phyloP scores from a whole-genome alignment of 2,797 vertebrate species.

The Silurus aristotelis region DNA sequence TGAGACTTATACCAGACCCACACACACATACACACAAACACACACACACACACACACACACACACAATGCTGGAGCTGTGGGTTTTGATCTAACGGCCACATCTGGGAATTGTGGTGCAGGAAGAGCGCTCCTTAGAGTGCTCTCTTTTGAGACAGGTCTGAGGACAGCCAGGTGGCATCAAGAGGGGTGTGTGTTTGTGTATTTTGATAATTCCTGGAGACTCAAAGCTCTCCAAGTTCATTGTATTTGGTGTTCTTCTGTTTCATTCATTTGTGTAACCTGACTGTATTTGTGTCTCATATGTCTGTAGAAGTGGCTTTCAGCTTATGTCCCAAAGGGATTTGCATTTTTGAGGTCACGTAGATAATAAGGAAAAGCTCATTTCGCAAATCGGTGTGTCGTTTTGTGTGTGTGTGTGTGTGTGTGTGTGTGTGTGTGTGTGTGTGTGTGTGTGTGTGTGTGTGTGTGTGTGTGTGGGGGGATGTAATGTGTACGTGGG shows the following conservation, averaged over 20 bases:
- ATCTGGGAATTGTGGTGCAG: background rate
- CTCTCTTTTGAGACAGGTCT: background rate
- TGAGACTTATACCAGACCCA: background rate
- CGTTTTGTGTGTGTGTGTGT: background rate
- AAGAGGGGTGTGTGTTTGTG: background rate
- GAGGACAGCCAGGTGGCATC: background rate
- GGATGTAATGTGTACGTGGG: background rate
- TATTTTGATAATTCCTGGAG: background rate
- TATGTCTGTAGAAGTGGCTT: background rate
- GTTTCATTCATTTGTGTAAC: background rate
- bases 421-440: background rate
- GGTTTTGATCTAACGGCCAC: constrained; percentile 41
- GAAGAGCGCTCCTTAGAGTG: background rate
- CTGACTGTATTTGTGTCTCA: background rate
- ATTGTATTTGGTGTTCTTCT: background rate
- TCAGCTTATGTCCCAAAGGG: background rate
- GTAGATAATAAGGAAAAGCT: constrained; percentile 9
- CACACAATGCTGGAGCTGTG: constrained; percentile 12
- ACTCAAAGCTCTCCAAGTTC: background rate
- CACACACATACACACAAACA: background rate
- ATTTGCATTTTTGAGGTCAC: background rate
- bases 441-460: no score
- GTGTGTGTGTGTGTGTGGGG: background rate
- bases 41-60: background rate
- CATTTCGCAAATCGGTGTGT: background rate